phyloP scores from a whole-genome alignment of 2,888 invertebrate genomes.

The Toxonevra muliebris region DNA sequence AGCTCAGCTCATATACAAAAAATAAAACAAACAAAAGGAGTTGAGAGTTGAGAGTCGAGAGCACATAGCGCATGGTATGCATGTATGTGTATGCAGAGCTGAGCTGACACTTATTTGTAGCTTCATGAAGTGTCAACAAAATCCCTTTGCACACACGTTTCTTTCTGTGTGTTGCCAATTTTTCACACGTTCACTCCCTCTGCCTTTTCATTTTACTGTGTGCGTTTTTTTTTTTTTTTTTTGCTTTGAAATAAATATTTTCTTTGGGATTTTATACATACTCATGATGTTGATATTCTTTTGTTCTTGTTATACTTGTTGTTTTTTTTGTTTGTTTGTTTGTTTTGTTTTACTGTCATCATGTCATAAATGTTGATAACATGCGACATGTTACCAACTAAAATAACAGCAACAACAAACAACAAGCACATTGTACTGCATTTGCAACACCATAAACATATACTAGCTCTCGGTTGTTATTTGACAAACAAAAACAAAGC shows the following conservation, averaged over 20 bases:
- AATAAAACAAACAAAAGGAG: no score
- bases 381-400: background rate
- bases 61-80: no score
- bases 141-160: background rate
- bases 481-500: slow-evolving; percentile 1
- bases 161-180: background rate
- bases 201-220: background rate
- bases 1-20: no score
- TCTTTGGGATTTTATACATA: background rate
- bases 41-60: no score
- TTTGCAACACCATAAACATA: no score
- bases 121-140: background rate
- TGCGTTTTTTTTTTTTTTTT: background rate
- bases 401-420: background rate
- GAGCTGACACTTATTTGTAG: background rate
- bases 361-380: background rate
- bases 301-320: background rate
- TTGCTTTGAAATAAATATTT: background rate
- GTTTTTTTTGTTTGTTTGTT: background rate
- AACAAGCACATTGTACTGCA: background rate
- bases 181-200: background rate
- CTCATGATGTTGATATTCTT: background rate
- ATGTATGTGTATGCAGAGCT: background rate
- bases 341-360: background rate
- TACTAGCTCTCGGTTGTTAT: background rate